A percentile compares a stretch with the other conserved stretches of the same genome.
Conservation (phyloP, 2,797 vertebrate species). For the Pelobates cultripes region DNA sequence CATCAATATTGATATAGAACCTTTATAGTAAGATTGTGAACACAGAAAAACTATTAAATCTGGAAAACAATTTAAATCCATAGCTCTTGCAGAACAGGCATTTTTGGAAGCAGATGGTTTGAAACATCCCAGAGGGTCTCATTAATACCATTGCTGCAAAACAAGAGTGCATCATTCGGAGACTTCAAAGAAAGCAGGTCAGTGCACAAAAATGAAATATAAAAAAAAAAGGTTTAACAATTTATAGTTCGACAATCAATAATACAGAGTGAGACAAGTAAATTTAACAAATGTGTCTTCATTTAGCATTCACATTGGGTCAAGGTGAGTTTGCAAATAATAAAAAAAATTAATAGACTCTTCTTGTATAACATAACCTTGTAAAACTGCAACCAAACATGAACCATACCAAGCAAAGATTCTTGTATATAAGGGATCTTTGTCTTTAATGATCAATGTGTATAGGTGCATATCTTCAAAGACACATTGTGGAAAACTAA, state of each 20-base stretch:
- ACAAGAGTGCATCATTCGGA: conserved; percentile 39
- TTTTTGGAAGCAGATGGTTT: conserved; percentile 40
- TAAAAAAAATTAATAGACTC: too few relatives aligned
- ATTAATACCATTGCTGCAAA: conserved; percentile 45
- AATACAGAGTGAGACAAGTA: background rate
- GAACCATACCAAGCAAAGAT: too few relatives aligned
- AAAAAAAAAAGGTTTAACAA: conserved; percentile 14
- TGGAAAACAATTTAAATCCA: conserved; percentile 1
- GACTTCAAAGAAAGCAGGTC: conserved; percentile 43
- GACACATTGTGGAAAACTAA: too few relatives aligned
- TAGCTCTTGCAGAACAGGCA: conserved; percentile 1
- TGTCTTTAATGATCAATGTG: too few relatives aligned
- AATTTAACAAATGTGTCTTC: background rate
- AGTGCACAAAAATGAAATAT: conserved; percentile 12
- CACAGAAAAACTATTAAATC: background rate
- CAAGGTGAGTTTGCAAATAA: background rate
- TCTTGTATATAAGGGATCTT: too few relatives aligned
- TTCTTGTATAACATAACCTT: too few relatives aligned
- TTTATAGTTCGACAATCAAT: background rate
- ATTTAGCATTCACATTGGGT: background rate
- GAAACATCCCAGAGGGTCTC: conserved; percentile 43
- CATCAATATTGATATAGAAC: background rate
- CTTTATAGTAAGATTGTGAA: background rate
- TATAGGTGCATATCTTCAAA: too few relatives aligned
- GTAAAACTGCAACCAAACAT: too few relatives aligned